Conservation (phyloP, 2,113 vertebrate species). For the Seriola rivoliana region DNA sequence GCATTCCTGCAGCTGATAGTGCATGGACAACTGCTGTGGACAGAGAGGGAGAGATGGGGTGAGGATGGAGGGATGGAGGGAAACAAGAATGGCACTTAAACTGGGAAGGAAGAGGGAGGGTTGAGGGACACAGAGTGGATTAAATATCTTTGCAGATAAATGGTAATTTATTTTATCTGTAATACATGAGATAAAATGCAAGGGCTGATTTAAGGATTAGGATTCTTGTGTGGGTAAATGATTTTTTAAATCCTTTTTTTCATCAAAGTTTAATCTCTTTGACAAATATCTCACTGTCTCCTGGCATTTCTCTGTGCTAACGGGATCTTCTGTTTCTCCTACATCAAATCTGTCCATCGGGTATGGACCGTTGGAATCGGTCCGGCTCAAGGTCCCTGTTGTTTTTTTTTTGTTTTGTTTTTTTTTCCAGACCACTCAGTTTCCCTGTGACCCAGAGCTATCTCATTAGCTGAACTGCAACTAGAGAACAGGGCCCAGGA, state of each 20-base stretch:
- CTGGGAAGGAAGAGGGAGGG: constrained; percentile 24
- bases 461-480: constrained; percentile 63
- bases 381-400: constrained; percentile 47
- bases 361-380: constrained; percentile 20
- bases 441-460: constrained; percentile 62
- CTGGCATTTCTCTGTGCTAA: constrained; percentile 30
- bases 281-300: constrained; percentile 35
- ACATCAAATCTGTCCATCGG: constrained; percentile 36
- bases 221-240: constrained; percentile 31
- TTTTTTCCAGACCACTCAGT: constrained; percentile 39
- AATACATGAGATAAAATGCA: constrained; percentile 54
- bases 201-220: constrained; percentile 56
- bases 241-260: constrained; percentile 13
- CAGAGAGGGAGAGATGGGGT: constrained; percentile 57
- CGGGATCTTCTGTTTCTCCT: constrained; percentile 49
- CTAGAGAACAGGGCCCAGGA: constrained; percentile 39
- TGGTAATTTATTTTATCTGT: constrained; percentile 59
- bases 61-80: constrained; percentile 46
- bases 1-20: constrained; percentile 74
- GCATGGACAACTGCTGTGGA: constrained; percentile 76
- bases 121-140: constrained; percentile 30
- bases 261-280: constrained; percentile 36
- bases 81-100: constrained; percentile 60
- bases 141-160: constrained; percentile 61
- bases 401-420: constrained; percentile 19